Evolutionary conservation across 2,888 invertebrate genomes (phyloP).

Genomic region (Ischnura elegans): DNA sequence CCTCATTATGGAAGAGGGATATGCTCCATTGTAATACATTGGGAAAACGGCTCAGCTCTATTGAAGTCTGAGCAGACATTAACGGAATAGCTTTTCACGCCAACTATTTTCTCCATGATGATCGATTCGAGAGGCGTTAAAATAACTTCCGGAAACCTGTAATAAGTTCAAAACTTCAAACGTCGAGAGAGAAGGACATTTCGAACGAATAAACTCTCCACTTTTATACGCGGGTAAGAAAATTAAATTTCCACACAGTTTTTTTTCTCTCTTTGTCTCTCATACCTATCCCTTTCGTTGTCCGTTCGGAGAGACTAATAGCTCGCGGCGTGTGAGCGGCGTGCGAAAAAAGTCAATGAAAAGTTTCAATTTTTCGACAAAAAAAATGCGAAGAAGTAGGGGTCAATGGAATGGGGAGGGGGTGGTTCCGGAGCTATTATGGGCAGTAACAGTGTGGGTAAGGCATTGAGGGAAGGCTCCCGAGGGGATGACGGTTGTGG

Average conservation of each 20-base stretch:
- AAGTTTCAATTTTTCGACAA: conserved; percentile 23
- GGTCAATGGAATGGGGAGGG: background rate
- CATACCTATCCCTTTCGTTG: background rate
- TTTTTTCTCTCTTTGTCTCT: conserved; percentile 12
- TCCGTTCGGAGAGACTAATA: conserved; percentile 54
- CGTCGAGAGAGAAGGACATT: background rate
- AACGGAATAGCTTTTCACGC: background rate
- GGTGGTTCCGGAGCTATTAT: background rate
- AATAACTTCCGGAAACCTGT: background rate
- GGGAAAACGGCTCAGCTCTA: background rate
- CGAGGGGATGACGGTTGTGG: background rate
- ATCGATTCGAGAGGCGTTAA: background rate
- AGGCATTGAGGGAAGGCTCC: background rate
- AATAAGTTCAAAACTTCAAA: conserved; percentile 4
- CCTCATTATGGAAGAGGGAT: background rate
- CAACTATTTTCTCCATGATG: background rate
- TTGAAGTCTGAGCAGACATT: background rate
- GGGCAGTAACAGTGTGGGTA: background rate
- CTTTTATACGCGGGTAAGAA: background rate
- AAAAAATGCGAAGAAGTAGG: background rate
- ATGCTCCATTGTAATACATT: background rate
- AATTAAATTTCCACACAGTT: background rate
- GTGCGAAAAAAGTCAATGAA: background rate
- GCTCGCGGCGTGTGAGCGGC: background rate
- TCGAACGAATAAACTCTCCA: background rate